Evolutionary conservation across 2,888 invertebrate genomes (phyloP).

Genomic region (Spatulosminthurus flaviceps): DNA sequence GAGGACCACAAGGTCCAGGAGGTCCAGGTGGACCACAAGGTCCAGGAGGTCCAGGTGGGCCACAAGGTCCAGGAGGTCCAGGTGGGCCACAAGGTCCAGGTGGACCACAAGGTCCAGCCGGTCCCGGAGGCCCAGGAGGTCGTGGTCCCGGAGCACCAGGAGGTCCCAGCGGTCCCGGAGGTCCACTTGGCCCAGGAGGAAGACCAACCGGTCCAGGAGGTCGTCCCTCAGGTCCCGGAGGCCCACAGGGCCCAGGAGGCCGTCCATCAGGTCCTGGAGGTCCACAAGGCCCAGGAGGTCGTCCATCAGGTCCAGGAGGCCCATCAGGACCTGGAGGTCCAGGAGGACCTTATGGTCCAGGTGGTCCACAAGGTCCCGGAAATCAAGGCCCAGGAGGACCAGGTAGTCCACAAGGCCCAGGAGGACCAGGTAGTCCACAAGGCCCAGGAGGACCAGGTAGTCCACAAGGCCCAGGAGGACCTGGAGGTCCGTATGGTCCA

Average conservation of each 20-base stretch:
- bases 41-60: slow-evolving; percentile 19
- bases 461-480: no score
- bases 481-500: no score
- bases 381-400: neutral
- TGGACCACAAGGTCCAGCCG: no score
- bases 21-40: slow-evolving; percentile 34
- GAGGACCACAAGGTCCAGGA: neutral
- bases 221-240: neutral
- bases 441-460: no score
- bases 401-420: no score
- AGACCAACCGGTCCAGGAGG: no score
- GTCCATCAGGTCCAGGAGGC: slow-evolving; percentile 1
- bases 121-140: no score
- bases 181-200: slow-evolving; percentile 30
- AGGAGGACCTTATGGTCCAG: neutral
- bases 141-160: slow-evolving; percentile 27
- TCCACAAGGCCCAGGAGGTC: slow-evolving; percentile 5
- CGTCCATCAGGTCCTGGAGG: slow-evolving; percentile 23
- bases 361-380: slow-evolving; percentile 21
- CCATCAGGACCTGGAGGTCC: neutral
- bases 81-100: slow-evolving; percentile 15
- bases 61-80: slow-evolving; percentile 14
- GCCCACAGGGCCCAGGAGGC: slow-evolving; percentile 40
- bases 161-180: slow-evolving; percentile 34
- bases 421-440: no score